These are phyloP conservation scores for Anoncus sp. DNA, from an alignment of 2,888 invertebrate genomes.

Conservation along the genomic window DNA sequence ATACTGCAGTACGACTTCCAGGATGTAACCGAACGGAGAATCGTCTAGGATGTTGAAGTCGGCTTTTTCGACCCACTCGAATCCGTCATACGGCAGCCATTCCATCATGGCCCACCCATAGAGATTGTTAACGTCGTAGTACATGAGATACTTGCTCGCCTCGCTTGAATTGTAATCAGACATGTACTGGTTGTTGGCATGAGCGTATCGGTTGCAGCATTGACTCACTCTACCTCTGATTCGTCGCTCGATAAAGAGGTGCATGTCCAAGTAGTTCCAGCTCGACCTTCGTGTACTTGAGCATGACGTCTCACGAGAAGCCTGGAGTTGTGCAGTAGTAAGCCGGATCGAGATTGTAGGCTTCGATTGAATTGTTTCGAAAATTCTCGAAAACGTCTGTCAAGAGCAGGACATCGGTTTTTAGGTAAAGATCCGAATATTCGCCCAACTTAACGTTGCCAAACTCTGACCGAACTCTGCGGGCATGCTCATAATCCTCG, in stretches of 20 bases:
- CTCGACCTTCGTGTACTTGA: no score
- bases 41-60: no score
- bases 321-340: no score
- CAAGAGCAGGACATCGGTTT: slow-evolving; percentile 68
- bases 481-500: slow-evolving; percentile 69
- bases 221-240: no score
- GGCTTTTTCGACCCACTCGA: slow-evolving; percentile 72
- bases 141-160: no score
- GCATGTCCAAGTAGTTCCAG: no score
- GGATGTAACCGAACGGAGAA: no score
- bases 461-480: slow-evolving; percentile 70
- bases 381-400: slow-evolving; percentile 77
- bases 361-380: slow-evolving; percentile 64
- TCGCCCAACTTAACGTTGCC: slow-evolving; percentile 67
- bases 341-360: slow-evolving; percentile 73
- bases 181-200: slow-evolving; percentile 79
- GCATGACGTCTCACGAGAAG: no score
- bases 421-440: no score
- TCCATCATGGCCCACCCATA: neutral
- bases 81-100: slow-evolving; percentile 48
- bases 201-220: no score
- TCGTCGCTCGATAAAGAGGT: no score
- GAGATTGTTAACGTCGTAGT: neutral
- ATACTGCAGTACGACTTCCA: slow-evolving; percentile 74
- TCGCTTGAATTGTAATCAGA: neutral